These are phyloP conservation scores for Spermophilus dauricus DNA, from an alignment of 2,113 vertebrate genomes.

Conservation along the genomic window DNA sequence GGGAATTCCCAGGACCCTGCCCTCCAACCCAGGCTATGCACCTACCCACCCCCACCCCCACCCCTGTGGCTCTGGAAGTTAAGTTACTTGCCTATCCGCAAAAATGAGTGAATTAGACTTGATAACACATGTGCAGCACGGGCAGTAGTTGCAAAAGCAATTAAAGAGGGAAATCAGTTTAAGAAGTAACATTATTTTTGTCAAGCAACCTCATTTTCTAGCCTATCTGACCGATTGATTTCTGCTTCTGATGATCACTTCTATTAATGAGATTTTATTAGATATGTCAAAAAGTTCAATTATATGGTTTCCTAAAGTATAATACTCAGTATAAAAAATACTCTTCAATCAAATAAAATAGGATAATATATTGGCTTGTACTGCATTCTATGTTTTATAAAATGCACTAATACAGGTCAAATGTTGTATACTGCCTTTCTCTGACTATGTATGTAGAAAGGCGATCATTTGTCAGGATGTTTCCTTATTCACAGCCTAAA, in stretches of 20 bases:
- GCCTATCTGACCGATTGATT: not conserved
- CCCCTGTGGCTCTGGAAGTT: not conserved
- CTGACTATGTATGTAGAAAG: not conserved
- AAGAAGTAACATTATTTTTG: not conserved
- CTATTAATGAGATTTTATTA: not conserved
- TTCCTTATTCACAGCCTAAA: not conserved
- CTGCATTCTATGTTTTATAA: not conserved
- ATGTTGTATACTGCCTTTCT: not conserved
- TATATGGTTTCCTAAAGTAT: slow-evolving; percentile 2
- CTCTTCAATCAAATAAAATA: slow-evolving; percentile 20
- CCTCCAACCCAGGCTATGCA: not conserved
- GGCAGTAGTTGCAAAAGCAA: slow-evolving; percentile 19
- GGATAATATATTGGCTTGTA: not conserved
- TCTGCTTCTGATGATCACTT: not conserved
- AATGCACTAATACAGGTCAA: not conserved
- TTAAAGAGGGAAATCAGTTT: slow-evolving; percentile 17
- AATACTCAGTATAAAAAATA: not conserved
- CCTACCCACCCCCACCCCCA: not conserved
- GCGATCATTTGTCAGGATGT: not conserved
- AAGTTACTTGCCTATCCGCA: not conserved
- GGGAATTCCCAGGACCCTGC: not conserved
- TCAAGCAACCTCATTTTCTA: not conserved
- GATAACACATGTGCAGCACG: not conserved
- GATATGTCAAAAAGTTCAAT: not conserved
- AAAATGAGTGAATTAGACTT: not conserved